Evolutionary conservation across 2,888 invertebrate species (phyloP), one percentile per base, ranked within the genome.

Genomic region (Acrobasis repandana): DNA sequence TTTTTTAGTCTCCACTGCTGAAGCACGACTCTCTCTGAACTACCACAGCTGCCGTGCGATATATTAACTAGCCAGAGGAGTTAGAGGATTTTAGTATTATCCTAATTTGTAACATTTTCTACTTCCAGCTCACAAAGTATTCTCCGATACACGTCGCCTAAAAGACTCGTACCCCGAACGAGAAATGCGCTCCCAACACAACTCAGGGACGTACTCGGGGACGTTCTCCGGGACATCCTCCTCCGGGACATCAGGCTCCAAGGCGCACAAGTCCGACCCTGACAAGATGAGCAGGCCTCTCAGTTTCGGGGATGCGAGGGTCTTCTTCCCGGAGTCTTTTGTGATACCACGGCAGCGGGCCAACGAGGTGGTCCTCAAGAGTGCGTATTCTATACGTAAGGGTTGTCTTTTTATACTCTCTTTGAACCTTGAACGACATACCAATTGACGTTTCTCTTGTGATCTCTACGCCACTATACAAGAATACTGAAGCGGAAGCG

Each of bases 291-390:
- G 77, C 71, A 74, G 92, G 54, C 89, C 92, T 0, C 65, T 88
- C 15, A 90, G 89, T 63, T 91, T 88, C 56, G 88, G 88, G 14
- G 92, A 92, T 67, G 88, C 89, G 34, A 79, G 92, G 67, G 90
- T 92, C 0, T 92, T 93, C 81, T 92, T 92, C 61, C 92, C 93
- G n/a, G 93, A 93, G 68, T 88, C 91, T 0, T 92, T 92, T 58
- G 88, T 91, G 47, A 88, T 92, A 75, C 92, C 92, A 1, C 66
- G 90, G 4, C 90, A 90, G 73, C 78, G 89, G 67, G 77, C 88
- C 10, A 83, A 71, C 58, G 90, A 90, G 65, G 83, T 90, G 18
- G 71, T 89, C 18, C 75, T 90, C 11, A 89, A 86, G 68, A 82
- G 72, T 62, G 75, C 80, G 46, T 89, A 87, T 74, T 88, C 89